Conservation (phyloP, 2,888 invertebrate species). For the Vesta saturnalis region DNA sequence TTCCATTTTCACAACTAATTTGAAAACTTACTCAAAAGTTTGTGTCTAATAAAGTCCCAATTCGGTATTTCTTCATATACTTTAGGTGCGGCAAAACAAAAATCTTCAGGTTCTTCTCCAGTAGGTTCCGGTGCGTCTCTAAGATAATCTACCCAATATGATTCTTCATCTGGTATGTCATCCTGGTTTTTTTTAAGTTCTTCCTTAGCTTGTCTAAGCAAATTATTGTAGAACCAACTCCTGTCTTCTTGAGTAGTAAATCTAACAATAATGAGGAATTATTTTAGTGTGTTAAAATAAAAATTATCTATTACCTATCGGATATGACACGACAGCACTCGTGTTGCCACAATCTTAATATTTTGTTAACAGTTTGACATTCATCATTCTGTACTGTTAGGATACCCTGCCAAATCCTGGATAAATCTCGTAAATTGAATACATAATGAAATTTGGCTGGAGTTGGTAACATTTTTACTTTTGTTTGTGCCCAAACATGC, state of each 20-base stretch:
- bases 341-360: constrained; percentile 84
- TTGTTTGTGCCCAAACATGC: constrained; percentile 84
- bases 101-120: constrained; percentile 83
- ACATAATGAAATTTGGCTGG: constrained; percentile 94
- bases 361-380: constrained; percentile 65
- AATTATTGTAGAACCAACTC: constrained; percentile 76
- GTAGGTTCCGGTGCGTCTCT: constrained; percentile 82
- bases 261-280: constrained; percentile 53
- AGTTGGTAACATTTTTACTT: constrained; percentile 88
- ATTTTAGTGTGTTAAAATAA: too few species aligned
- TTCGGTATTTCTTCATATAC: constrained; percentile 84
- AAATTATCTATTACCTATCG: constrained; percentile 71
- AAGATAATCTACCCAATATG: constrained; percentile 85
- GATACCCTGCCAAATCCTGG: constrained; percentile 92
- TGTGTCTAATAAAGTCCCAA: constrained; percentile 63
- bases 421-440: constrained; percentile 88
- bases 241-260: constrained; percentile 71
- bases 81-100: constrained; percentile 81
- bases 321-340: constrained; percentile 88
- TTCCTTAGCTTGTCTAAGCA: constrained; percentile 68
- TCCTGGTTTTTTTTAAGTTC: constrained; percentile 61
- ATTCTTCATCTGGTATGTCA: constrained; percentile 69
- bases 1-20: constrained; percentile 18
- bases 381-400: constrained; percentile 77
- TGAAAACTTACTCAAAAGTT: constrained; percentile 48